Evolutionary conservation across 2,888 invertebrate species (phyloP), one percentile per base, ranked within the genome.

Genomic region (Entomobrya multifasciata): DNA sequence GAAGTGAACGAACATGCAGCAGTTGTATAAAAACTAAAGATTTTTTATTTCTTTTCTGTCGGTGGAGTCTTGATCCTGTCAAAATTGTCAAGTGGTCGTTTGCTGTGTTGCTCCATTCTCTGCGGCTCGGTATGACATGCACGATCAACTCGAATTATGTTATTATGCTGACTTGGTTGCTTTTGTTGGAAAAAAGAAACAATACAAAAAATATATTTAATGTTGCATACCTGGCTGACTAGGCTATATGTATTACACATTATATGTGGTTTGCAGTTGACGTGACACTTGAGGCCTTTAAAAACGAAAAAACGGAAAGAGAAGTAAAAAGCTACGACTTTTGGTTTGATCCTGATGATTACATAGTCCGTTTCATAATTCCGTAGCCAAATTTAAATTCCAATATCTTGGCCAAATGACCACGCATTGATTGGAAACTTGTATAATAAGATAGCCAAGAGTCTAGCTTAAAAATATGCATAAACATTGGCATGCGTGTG

Each of bases 11-110:
- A 0, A 27, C 36, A 17, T 55, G 52, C 13, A n/a, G n/a, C n/a
- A n/a, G n/a, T n/a, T n/a, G n/a, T n/a, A n/a, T n/a, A n/a, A n/a
- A n/a, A n/a, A n/a, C n/a, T n/a, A n/a, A n/a, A n/a, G n/a, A n/a
- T n/a, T n/a, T 36, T 36, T 36, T 36, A 36, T 36, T 36, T 36
- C 49, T 49, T 49, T 49, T 13, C 49, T n/a, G 49, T 13, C 36
- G 47, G 22, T 25, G 13, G 2, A 55, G 67, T 84, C n/a, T n/a
- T 84, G 83, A 84, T 84, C 67, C 77, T 84, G 83, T 84, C 83
- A 77, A 55, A 77, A 55, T 77, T 84, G 83, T 77, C 77, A 84
- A 84, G 83, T 76, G 57, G 30, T 78, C 47, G 60, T 62, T 78
- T 27, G 41, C 22, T 57, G 17, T 15, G 27, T 5, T 20, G 5